phyloP scores from a whole-genome alignment of 2,113 vertebrate genomes.

The Corythornis vintsioides region DNA sequence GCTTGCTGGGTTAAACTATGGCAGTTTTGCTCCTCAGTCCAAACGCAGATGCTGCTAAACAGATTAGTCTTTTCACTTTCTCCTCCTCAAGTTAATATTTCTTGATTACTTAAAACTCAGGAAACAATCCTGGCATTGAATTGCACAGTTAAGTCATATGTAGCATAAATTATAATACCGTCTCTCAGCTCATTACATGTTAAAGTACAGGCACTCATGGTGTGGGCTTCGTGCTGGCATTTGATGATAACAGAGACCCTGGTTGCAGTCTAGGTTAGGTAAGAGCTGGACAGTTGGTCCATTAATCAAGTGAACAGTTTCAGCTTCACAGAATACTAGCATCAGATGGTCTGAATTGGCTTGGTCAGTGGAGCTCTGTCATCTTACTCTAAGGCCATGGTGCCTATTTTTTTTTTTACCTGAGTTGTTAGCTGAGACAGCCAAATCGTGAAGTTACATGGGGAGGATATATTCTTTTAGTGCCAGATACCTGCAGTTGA shows the following conservation, averaged over 20 bases:
- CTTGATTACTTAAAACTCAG: slow-evolving; percentile 25
- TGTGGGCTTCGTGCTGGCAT: background rate
- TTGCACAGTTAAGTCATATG: background rate
- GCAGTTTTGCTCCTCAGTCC: background rate
- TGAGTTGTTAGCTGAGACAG: background rate
- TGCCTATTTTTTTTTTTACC: slow-evolving; percentile 1
- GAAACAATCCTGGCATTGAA: background rate
- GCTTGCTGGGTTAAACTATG: background rate
- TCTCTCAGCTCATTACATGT: slow-evolving; percentile 6
- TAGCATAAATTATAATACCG: background rate
- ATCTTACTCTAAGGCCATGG: background rate
- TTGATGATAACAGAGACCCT: slow-evolving; percentile 10
- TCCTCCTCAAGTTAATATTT: background rate
- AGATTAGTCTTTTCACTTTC: background rate
- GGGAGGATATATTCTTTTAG: background rate
- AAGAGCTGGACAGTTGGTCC: slow-evolving; percentile 29
- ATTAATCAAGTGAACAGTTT: slow-evolving; percentile 58
- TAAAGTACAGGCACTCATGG: background rate
- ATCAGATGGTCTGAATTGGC: slow-evolving; percentile 30
- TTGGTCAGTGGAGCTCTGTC: background rate
- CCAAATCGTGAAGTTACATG: background rate
- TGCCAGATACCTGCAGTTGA: background rate
- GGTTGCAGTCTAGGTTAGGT: slow-evolving; percentile 26
- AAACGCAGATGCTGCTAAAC: background rate
- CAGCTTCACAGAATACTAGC: background rate